A percentile compares a stretch with the other conserved stretches of the same genome.
Conservation (phyloP, 2,113 vertebrate genomes). For the Oryzias javanicus region DNA sequence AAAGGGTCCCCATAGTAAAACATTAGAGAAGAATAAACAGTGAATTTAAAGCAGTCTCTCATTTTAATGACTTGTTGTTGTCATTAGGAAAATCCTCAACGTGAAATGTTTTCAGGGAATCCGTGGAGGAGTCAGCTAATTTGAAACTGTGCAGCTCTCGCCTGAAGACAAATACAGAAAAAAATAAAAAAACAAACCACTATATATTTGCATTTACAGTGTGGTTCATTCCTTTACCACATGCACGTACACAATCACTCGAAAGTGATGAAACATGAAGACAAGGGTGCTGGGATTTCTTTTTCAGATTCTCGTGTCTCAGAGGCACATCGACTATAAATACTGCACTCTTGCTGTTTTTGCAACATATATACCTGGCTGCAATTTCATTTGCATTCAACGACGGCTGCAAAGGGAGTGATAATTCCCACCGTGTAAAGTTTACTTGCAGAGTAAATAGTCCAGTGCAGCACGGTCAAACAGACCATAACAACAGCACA, state of each 20-base stretch:
- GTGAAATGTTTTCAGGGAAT: constrained; percentile 57
- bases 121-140: constrained; percentile 46
- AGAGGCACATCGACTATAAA: constrained; percentile 24
- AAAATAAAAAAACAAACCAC: no score
- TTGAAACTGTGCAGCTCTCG: constrained; percentile 42
- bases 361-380: constrained; percentile 25
- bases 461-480: neutral
- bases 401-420: neutral
- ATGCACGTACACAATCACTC: constrained; percentile 15
- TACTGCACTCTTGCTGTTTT: constrained; percentile 30
- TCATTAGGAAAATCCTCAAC: constrained; percentile 56
- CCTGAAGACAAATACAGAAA: constrained; percentile 30
- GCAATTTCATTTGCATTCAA: constrained; percentile 14
- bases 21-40: constrained; percentile 47
- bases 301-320: constrained; percentile 20
- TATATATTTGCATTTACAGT: constrained; percentile 39
- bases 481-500: neutral
- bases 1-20: constrained; percentile 30
- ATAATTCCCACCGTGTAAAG: constrained; percentile 3
- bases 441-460: neutral
- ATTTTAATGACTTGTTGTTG: constrained; percentile 68
- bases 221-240: constrained; percentile 20
- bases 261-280: constrained; percentile 32
- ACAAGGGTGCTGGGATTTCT: constrained; percentile 12
- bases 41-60: constrained; percentile 58